Evolutionary conservation across 1,140 invertebrate species (phyloP).

Genomic region (Trichonephila clavipes): DNA sequence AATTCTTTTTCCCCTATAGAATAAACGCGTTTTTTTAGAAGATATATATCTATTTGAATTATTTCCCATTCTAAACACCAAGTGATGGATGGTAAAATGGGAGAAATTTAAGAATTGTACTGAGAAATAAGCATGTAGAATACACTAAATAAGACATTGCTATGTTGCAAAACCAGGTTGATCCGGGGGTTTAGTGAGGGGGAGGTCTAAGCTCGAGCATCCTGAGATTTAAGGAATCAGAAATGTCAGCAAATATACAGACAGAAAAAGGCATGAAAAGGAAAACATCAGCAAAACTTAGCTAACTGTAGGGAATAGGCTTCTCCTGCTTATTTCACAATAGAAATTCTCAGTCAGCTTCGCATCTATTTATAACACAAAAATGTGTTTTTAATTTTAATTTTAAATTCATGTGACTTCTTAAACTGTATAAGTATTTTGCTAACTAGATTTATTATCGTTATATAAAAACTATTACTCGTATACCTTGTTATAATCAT

Average conservation of each 20-base stretch:
- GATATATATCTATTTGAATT: not conserved
- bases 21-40: too few relatives aligned
- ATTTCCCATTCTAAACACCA: not conserved
- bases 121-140: not conserved
- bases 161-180: not conserved
- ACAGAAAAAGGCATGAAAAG: not conserved
- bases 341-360: not conserved
- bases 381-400: too few relatives aligned
- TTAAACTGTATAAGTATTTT: too few relatives aligned
- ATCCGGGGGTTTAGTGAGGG: not conserved
- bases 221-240: not conserved
- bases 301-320: not conserved
- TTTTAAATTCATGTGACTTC: too few relatives aligned
- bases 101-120: not conserved
- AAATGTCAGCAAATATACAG: not conserved
- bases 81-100: not conserved
- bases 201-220: not conserved
- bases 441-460: too few relatives aligned
- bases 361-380: not conserved
- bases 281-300: not conserved
- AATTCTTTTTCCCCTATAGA: too few relatives aligned
- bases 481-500: too few relatives aligned
- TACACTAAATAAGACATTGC: not conserved
- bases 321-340: not conserved
- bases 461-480: too few relatives aligned